Evolutionary conservation across 2,113 vertebrate species (phyloP), one percentile per base, ranked within the genome.

Genomic region (Notiomystis cincta): DNA sequence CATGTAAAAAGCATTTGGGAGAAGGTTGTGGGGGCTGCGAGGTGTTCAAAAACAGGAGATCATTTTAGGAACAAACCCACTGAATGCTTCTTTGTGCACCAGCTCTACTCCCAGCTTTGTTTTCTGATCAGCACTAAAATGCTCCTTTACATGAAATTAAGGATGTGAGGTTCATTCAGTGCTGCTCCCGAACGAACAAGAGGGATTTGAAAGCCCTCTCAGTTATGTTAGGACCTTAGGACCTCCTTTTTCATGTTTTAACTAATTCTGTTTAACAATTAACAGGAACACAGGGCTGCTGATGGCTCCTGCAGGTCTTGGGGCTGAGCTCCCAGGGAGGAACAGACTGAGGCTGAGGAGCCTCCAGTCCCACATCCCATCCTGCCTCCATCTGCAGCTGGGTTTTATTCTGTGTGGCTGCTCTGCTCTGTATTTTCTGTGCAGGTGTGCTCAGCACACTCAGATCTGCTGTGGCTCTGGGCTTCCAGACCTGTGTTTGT

Each of bases 201-300:
- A 75, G 27, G 54, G 38, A 25, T 61, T 65, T 72, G n/a, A 5
- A 54, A 71, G n/a, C 2, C 0, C 15, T 69, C n/a, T 72, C 5
- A 3, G 31, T 42, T 69, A 28, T 72, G 44, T 57, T 1, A 2
- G 21, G 8, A 38, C 4, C 28, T 57, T 1, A 2, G 21, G 8
- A 38, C 4, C 28, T 38, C 19, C 17, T 61, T 82, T 76, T 60
- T 65, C 20, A 16, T 27, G 40, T n/a, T 72, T 65, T 45, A 33
- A 51, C 24, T 45, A 15, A 35, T n/a, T 75, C 45, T 35, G 2
- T 67, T 67, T 42, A 56, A 47, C 47, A 44, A 9, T 64, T 48
- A 13, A 20, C 2, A 21, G 18, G 10, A 18, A 24, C 18, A 6
- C 5, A n/a, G 47, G 51, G 24, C 44, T 94, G 45, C 40, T 3